Conservation (phyloP, 1,140 invertebrate genomes). For the Centruroides sculpturatus region DNA sequence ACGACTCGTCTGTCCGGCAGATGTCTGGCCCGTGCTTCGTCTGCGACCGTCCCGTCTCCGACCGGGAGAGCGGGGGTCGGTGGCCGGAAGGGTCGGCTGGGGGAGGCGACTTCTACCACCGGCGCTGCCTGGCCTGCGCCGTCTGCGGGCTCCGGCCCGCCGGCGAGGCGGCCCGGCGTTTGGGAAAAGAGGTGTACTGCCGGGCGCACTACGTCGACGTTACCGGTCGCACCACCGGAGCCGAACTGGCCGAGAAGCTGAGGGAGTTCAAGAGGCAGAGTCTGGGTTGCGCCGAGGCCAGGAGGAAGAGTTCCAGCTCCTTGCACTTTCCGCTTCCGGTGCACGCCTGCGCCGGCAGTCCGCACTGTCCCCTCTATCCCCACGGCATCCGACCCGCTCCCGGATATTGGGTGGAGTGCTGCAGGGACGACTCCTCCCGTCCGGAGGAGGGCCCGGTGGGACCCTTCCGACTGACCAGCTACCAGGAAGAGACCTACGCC, state of each 20-base stretch:
- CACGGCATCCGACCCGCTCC: slow-evolving; percentile 77
- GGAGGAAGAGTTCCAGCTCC: slow-evolving; percentile 73
- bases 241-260: slow-evolving; percentile 88
- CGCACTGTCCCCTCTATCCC: slow-evolving; percentile 81
- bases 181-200: slow-evolving; percentile 73
- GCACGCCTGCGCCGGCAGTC: slow-evolving; percentile 69
- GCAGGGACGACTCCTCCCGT: neutral
- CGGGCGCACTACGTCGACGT: slow-evolving; percentile 84
- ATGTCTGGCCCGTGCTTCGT: too few species aligned
- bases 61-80: too few species aligned
- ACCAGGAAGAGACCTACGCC: slow-evolving; percentile 70
- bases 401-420: slow-evolving; percentile 90
- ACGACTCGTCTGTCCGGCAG: too few species aligned
- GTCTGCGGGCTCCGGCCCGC: slow-evolving; percentile 81
- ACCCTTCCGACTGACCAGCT: slow-evolving; percentile 40
- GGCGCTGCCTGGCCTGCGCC: slow-evolving; percentile 87
- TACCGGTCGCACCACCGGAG: slow-evolving; percentile 66
- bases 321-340: slow-evolving; percentile 82
- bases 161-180: slow-evolving; percentile 61
- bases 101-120: slow-evolving; percentile 49
- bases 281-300: slow-evolving; percentile 73
- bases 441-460: too few species aligned
- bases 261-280: slow-evolving; percentile 87
- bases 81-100: too few species aligned
- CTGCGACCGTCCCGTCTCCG: too few species aligned